Conservation (phyloP, 2,113 vertebrate genomes). For the Nerophis lumbriciformis region DNA sequence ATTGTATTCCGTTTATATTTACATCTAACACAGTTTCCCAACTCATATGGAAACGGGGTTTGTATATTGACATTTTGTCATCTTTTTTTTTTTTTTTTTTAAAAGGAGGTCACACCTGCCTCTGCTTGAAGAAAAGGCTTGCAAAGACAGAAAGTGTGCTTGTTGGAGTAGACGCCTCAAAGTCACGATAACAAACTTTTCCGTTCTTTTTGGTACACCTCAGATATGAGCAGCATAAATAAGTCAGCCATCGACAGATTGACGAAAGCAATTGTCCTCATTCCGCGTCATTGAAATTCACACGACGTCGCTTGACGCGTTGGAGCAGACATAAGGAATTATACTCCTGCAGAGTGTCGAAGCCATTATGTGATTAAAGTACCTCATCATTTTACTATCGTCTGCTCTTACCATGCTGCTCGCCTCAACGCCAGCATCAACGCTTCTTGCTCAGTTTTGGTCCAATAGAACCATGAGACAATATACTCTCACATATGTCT, state of each 20-base stretch:
- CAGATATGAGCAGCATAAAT: neutral
- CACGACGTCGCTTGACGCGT: slow-evolving; percentile 40
- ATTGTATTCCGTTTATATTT: no score
- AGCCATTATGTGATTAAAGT: slow-evolving; percentile 64
- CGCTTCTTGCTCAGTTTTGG: slow-evolving; percentile 31
- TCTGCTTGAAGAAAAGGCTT: neutral
- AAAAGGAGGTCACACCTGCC: no score
- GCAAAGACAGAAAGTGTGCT: neutral
- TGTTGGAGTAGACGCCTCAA: neutral
- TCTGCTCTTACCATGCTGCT: slow-evolving; percentile 47
- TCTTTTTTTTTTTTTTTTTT: no score
- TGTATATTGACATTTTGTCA: no score
- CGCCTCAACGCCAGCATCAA: slow-evolving; percentile 44
- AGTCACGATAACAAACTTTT: neutral
- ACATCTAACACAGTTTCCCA: no score
- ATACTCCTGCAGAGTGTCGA: slow-evolving; percentile 46
- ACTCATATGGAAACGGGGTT: no score
- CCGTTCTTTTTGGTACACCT: neutral
- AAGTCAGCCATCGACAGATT: slow-evolving; percentile 19
- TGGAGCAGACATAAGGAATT: slow-evolving; percentile 51
- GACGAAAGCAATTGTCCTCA: slow-evolving; percentile 40
- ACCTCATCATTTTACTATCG: slow-evolving; percentile 57
- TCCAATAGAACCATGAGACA: slow-evolving; percentile 24
- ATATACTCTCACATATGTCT: slow-evolving; percentile 3
- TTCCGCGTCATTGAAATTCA: slow-evolving; percentile 52